Conservation (phyloP, 2,888 invertebrate species). For the Trypoxylon attenuatum region DNA sequence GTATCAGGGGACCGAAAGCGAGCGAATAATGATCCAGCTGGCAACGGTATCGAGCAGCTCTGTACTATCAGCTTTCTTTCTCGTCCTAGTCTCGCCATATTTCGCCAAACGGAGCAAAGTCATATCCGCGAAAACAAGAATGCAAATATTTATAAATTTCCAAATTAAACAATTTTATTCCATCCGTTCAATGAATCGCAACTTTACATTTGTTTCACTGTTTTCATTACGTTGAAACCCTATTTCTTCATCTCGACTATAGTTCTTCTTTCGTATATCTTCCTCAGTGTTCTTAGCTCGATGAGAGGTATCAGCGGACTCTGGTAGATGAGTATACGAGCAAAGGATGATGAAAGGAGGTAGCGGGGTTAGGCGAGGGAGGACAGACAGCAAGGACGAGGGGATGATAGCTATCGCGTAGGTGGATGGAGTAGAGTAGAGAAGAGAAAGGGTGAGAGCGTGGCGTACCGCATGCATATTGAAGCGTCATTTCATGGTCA, state of each 20-base stretch:
- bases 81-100: too few relatives aligned
- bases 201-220: too few relatives aligned
- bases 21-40: constrained; percentile 53
- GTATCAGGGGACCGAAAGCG: constrained; percentile 31
- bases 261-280: too few relatives aligned
- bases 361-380: not conserved
- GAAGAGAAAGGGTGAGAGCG: constrained; percentile 47
- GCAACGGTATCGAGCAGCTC: constrained; percentile 46
- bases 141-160: too few relatives aligned
- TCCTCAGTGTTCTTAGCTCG: too few relatives aligned
- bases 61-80: constrained; percentile 20
- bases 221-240: too few relatives aligned
- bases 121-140: too few relatives aligned
- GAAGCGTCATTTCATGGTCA: constrained; percentile 68
- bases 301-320: too few relatives aligned
- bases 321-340: not conserved
- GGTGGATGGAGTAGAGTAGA: constrained; percentile 27
- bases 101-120: too few relatives aligned
- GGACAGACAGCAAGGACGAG: constrained; percentile 2
- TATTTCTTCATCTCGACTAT: too few relatives aligned
- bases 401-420: constrained; percentile 22
- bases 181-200: too few relatives aligned
- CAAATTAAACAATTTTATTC: too few relatives aligned
- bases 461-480: constrained; percentile 63
- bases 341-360: not conserved